Evolutionary conservation across 2,797 vertebrate genomes (phyloP).

Genomic region (Pempheris klunzingeri): DNA sequence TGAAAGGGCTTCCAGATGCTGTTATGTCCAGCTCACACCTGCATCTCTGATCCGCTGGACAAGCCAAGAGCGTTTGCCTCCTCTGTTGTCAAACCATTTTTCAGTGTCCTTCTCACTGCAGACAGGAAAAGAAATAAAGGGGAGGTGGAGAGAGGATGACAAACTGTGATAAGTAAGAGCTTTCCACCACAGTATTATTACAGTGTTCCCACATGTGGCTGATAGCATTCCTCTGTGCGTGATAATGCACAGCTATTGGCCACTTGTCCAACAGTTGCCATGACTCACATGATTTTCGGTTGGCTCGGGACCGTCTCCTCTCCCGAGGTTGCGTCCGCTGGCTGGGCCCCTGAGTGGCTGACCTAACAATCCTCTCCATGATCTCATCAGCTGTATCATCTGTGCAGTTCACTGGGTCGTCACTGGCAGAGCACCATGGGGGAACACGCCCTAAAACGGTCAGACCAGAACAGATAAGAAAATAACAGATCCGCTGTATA

Average conservation of each 20-base stretch:
- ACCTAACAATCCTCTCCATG: constrained; percentile 98
- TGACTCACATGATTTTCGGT: constrained; percentile 95
- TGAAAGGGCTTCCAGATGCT: constrained; percentile 58
- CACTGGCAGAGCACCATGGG: constrained; percentile 88
- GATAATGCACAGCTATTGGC: background rate
- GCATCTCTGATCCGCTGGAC: constrained; percentile 93
- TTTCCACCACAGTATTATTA: background rate
- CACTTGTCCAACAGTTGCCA: background rate
- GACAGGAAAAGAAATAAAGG: background rate
- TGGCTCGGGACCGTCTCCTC: constrained; percentile 93
- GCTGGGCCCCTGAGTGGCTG: constrained; percentile 96
- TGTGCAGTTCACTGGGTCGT: constrained; percentile 89
- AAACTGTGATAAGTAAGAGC: background rate
- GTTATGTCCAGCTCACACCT: constrained; percentile 87
- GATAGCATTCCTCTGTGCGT: background rate
- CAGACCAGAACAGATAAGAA: background rate
- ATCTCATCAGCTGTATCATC: constrained; percentile 97
- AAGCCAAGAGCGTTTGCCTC: constrained; percentile 95
- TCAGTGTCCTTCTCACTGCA: constrained; percentile 95
- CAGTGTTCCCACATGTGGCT: background rate
- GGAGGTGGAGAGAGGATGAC: background rate
- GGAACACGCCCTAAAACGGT: constrained; percentile 84
- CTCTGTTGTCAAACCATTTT: constrained; percentile 93
- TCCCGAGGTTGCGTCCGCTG: constrained; percentile 92
- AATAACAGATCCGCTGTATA: background rate